These are phyloP conservation scores for Magallana angulata DNA, from an alignment of 1,140 invertebrate species.

Conservation along the genomic window DNA sequence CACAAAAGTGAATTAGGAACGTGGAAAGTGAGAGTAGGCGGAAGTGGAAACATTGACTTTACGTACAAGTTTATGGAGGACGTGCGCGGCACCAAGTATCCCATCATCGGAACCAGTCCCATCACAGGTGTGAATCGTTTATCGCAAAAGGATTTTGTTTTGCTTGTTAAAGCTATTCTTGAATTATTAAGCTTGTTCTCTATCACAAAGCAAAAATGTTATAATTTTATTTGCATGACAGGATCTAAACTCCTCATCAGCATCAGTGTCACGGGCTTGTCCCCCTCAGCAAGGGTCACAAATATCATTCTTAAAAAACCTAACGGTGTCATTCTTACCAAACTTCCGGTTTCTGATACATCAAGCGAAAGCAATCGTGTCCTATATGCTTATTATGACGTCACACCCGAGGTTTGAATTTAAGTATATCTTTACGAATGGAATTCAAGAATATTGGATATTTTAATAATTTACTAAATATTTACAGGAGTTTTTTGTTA, in stretches of 20 bases:
- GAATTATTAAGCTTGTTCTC: too few relatives aligned
- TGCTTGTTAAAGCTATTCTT: too few relatives aligned
- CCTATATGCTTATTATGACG: neutral
- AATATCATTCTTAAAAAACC: neutral
- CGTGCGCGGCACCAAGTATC: neutral
- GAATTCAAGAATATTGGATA: neutral
- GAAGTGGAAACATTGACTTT: slow-evolving; percentile 35
- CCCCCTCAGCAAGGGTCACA: neutral
- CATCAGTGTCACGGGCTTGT: neutral
- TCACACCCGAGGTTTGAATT: neutral
- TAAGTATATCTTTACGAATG: too few relatives aligned
- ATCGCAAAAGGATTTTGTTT: too few relatives aligned
- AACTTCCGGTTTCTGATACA: neutral
- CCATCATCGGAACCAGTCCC: slow-evolving; percentile 7
- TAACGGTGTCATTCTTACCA: neutral
- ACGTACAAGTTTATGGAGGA: slow-evolving; percentile 33
- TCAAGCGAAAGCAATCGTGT: neutral
- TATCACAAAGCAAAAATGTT: neutral
- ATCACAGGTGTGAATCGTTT: neutral
- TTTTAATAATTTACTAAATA: neutral
- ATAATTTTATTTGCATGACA: neutral
- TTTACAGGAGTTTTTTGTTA: slow-evolving; percentile 30
- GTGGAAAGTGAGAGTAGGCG: slow-evolving; percentile 1
- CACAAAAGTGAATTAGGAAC: neutral
- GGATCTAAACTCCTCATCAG: neutral